Evolutionary conservation across 2,797 vertebrate species (phyloP), one percentile per base, ranked within the genome.

Genomic region (Notolepis coatsorum): DNA sequence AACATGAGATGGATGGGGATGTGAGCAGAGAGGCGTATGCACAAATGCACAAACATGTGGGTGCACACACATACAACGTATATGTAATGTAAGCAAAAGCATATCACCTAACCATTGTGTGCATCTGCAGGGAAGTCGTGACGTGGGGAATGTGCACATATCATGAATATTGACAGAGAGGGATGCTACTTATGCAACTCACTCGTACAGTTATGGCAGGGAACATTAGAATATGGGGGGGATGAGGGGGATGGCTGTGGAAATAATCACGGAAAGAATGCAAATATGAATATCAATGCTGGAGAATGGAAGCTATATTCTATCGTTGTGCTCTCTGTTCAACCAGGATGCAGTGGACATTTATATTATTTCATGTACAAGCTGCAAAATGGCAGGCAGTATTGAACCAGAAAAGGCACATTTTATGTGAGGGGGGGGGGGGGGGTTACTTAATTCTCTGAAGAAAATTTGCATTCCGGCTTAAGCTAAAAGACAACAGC

Each of bases 381-480:
- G 62, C n/a, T 43, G 64, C 38, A 63, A 72, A 75, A 50, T 53
- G 31, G 72, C n/a, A 73, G 72, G 50, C 59, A 61, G 53, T 30
- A 43, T 60, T 65, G 61, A 77, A 73, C 45, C 8, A 65, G 61
- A 81, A 74, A 71, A 66, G 71, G 74, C 59, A 60, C 61, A 57
- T 73, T 82, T 81, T 71, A 71, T 82, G 69, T 64, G 52, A 25
- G 45, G 28, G 67, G 67, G 54, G 70, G 62, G 45, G 28, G 67
- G 67, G 54, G 70, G 62, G 73, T 24, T 54, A 59, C 17, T 71
- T 57, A 61, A 80, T 71, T 84, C 77, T 69, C 75, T 55, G 46
- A 64, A 70, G 65, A 62, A 63, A 62, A 86, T 89, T 87, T 86
- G 77, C 81, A 86, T 86, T 65, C 38, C 30, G 43, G 75, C 77